Base-by-base conservation (phyloP, 2,888 invertebrate genomes). In the Drosophila falleni region DNA sequence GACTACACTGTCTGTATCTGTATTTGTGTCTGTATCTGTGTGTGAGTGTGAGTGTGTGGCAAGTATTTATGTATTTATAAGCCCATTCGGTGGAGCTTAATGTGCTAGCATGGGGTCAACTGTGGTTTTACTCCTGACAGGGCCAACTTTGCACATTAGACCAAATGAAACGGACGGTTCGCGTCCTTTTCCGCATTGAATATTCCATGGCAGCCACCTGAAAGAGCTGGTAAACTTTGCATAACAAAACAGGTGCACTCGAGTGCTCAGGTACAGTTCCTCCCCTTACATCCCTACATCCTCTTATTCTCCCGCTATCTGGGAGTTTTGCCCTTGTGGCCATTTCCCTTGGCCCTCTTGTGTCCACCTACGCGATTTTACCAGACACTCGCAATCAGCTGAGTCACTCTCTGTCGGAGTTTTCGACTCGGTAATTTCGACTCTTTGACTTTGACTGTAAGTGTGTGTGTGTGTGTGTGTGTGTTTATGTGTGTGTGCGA, bases 211-310 rank as follows among this genome's bases (percentile, higher is more conserved):
- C 63, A 72, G 69, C 73, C 73, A 75, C 47, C 81, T 81, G 74
- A 75, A 60, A 75, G 78, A 76, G 64, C 55, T 55, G 74, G 68
- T 49, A 69, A 77, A 81, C 80, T 81, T 81, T 86, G 87, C 82
- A 83, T 83, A 78, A 68, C 77, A 74, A 86, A 87, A 71, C 82
- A 86, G 81, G 84, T 81, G 84, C 74, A 68, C 78, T 69, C 64
- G 53, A 68, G 77, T 68, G 67, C 59, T 33, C 69, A 23, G 53
- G 8, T 16, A 37, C 23, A n/a, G 44, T 35, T 11, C 23, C 19
- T 0, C 1, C 6, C 11, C 41, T 5, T 15, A 5, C 6, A n/a
- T 6, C 29, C 29, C 29, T 0, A 3, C 8, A 29, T 8, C 29
- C 29, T n/a, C 29, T 29, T 29, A 1, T 4, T 1, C 29, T 1